Evolutionary conservation across 2,113 vertebrate genomes (phyloP), one percentile per base, ranked within the genome.

Genomic region (Hipposideros armiger): DNA sequence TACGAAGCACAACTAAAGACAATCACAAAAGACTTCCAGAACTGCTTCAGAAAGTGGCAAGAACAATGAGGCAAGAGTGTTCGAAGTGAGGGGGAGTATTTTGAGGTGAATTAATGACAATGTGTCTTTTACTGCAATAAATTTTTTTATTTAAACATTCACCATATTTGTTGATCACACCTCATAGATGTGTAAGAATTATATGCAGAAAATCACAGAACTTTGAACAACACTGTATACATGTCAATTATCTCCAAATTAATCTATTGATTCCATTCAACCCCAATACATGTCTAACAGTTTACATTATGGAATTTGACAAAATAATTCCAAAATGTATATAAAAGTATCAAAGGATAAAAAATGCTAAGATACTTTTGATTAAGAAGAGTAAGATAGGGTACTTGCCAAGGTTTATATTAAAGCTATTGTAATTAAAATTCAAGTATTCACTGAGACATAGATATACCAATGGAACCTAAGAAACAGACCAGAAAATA

Each of bases 401-500:
- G 47, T 66, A 82, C 30, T 28, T 66, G 22, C 67, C 30, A 83
- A 82, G 47, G 66, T 74, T 74, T 89, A 56, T 64, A 73, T 67
- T 89, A 89, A 30, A 94, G 69, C 36, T 24, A 50, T 30, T 83
- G 2, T 83, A 74, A 67, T 89, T 66, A 83, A 94, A 30, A 66
- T 5, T 54, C 7, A 92, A 87, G 62, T 47, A 83, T 14, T 52
- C n/a, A 86, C 36, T 86, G 32, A 80, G 17, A 47, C 16, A 91
- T 70, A 67, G 32, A 20, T 72, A 77, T 54, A 58, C 7, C 20
- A 77, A 47, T 17, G 62, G 52, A 60, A n/a, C 14, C 45, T 76
- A 85, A 90, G 80, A 85, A 26, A 70, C 70, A 84, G 26, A 86
- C 7, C 36, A 54, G 64, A 91, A 95, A 72, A 72, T 50, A 91